Evolutionary conservation across 2,797 vertebrate genomes (phyloP), one percentile per base, ranked within the genome.

Genomic region (Leptodactylus fallax): DNA sequence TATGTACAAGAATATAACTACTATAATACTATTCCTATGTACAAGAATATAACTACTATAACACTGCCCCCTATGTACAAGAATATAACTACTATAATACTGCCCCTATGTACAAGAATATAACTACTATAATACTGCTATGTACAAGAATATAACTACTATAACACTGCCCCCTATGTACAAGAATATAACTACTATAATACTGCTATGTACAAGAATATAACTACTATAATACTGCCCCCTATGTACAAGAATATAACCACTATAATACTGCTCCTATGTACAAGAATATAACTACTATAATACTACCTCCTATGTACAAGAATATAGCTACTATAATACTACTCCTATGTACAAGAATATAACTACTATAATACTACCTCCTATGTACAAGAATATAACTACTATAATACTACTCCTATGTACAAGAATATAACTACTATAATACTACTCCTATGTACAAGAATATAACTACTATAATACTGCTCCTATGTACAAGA

Each of bases 201-300:
- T 71, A 71, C 67, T 71, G 67, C n/a, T 65, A 65, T 65, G 61
- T 65, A 65, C 61, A 65, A 23, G n/a, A 65, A 69, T 27, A 69
- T 27, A 69, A 69, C 65, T 69, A 16, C 25, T 27, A 69, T 27
- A 69, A 69, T 69, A 69, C 65, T 69, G 25, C 65, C 6, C n/a
- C 65, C 65, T 69, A 69, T 69, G 25, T 69, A 69, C 65, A 69
- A 27, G 65, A 69, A 69, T 69, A 69, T 36, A 69, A 69, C 65
- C 27, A 69, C 65, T 69, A 69, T 69, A 69, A 69, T 25, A 69
- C 65, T 69, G 65, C 65, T 2, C 25, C 65, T 67, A 69, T 69
- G 25, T 69, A 69, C 65, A 69, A 27, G 65, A 69, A 69, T 69
- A 69, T 14, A 69, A 69, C 65, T n/a, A 74, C 71, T 74, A 49